These are phyloP conservation scores for Rhopalosiphum maidis DNA, from an alignment of 1,140 invertebrate species.

Conservation along the genomic window DNA sequence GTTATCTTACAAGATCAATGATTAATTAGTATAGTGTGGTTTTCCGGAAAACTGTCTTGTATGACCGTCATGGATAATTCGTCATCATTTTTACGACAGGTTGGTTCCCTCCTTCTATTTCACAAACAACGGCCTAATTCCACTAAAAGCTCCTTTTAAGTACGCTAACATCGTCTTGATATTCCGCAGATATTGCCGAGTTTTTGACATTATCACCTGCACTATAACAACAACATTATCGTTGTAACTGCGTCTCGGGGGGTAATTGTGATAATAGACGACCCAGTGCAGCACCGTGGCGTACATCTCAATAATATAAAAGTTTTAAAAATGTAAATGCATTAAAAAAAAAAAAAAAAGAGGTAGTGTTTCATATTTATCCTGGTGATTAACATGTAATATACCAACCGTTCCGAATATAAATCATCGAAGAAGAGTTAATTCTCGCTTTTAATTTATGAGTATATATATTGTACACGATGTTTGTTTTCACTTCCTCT, in stretches of 20 bases:
- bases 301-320: not conserved
- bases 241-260: not conserved
- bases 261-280: not conserved
- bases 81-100: slow-evolving; percentile 22
- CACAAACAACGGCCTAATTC: slow-evolving; percentile 1
- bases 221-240: slow-evolving; percentile 8
- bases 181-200: not conserved
- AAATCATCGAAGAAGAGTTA: slow-evolving; percentile 31
- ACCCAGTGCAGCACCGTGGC: too few relatives aligned
- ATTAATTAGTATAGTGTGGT: slow-evolving; percentile 18
- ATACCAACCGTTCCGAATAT: not conserved
- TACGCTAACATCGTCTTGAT: not conserved
- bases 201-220: slow-evolving; percentile 17
- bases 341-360: not conserved
- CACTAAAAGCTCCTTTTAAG: slow-evolving; percentile 1
- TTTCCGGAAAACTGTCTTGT: not conserved
- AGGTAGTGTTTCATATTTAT: not conserved
- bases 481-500: slow-evolving; percentile 25
- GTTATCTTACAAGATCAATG: not conserved
- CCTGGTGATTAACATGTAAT: not conserved
- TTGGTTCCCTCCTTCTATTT: not conserved
- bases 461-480: not conserved
- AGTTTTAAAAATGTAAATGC: not conserved
- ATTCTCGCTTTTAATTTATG: slow-evolving; percentile 32
- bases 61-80: not conserved